Conservation (phyloP, 2,113 vertebrate genomes). For the Orycteropus afer region DNA sequence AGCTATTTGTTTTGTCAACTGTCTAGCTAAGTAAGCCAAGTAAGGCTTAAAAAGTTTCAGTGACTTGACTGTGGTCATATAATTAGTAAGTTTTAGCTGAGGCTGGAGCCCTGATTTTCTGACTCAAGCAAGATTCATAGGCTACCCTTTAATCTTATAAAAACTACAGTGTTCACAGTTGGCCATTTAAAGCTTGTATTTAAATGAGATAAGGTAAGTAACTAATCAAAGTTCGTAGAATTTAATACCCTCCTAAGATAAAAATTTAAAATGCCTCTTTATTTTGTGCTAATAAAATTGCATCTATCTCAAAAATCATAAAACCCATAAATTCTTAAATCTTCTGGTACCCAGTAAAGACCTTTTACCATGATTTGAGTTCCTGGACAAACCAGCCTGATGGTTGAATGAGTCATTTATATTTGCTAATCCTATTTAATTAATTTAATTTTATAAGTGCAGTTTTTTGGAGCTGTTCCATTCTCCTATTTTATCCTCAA, state of each 20-base stretch:
- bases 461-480: conserved; percentile 47
- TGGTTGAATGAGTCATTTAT: conserved; percentile 51
- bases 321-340: not conserved
- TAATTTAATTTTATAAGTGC: conserved; percentile 55
- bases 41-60: not conserved
- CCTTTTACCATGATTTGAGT: not conserved
- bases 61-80: not conserved
- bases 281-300: not conserved
- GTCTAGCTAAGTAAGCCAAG: not conserved
- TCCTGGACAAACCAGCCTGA: not conserved
- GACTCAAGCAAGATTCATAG: not conserved
- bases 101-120: not conserved
- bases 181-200: not conserved
- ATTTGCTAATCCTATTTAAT: conserved; percentile 60
- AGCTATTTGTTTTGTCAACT: not conserved
- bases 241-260: not conserved
- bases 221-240: not conserved
- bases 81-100: not conserved
- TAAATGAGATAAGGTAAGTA: not conserved
- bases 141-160: not conserved
- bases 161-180: not conserved
- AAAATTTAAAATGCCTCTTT: not conserved
- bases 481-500: conserved; percentile 7
- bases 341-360: not conserved
- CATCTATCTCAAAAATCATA: conserved; percentile 1